Percentiles rank a stretch among this genome's conserved stretches.
Conservation (phyloP, 2,113 vertebrate genomes). For the Heptranchias perlo region DNA sequence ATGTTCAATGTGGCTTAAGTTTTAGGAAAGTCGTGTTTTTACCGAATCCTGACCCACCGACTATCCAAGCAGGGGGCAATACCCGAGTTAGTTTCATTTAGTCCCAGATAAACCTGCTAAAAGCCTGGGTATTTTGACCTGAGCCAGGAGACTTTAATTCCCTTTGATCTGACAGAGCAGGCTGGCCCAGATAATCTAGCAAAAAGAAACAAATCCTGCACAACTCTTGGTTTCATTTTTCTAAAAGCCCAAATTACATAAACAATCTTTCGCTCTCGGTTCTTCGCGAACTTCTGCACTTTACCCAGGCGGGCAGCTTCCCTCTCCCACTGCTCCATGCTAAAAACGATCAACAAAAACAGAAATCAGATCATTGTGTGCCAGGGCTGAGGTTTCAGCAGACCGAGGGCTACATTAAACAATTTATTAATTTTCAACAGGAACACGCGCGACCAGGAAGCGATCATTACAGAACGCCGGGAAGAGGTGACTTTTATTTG, state of each 20-base stretch:
- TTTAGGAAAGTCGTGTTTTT: neutral
- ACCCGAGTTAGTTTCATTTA: neutral
- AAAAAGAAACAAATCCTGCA: neutral
- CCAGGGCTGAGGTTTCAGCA: neutral
- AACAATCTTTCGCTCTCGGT: neutral
- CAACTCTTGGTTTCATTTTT: neutral
- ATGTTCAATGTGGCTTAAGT: neutral
- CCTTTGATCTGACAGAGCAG: neutral
- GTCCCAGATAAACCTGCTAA: neutral
- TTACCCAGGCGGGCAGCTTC: neutral
- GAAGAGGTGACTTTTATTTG: neutral
- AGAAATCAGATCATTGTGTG: neutral
- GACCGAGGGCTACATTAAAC: neutral
- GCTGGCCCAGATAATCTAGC: neutral
- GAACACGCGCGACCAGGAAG: neutral
- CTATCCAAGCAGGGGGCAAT: neutral
- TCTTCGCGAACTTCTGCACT: neutral
- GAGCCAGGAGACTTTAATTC: neutral
- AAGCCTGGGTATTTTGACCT: neutral
- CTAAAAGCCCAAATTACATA: neutral
- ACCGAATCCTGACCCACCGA: neutral
- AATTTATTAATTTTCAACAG: neutral
- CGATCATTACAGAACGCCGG: neutral
- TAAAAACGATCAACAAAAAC: neutral
- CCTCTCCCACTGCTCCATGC: neutral